These are phyloP conservation scores for Rafetus swinhoei DNA, from an alignment of 2,113 vertebrate genomes.

Conservation along the genomic window DNA sequence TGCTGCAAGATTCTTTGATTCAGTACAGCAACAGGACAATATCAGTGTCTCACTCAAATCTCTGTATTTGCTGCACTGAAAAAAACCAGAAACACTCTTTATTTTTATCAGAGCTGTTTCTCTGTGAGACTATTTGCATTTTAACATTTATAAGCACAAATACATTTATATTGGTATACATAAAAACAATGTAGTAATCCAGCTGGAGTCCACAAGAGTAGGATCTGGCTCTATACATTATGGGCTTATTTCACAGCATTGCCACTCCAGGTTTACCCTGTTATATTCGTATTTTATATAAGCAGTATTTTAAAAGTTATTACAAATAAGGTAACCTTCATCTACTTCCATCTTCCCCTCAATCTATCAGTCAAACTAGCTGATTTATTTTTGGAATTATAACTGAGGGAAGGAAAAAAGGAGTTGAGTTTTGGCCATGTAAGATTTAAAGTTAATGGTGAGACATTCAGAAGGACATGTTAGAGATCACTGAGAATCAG, in stretches of 20 bases:
- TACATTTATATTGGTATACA: neutral
- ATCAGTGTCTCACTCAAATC: neutral
- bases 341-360: neutral
- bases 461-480: neutral
- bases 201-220: neutral
- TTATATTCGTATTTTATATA: neutral
- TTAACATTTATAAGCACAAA: neutral
- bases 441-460: neutral
- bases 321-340: neutral
- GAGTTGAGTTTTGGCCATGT: neutral
- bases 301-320: neutral
- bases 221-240: neutral
- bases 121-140: neutral
- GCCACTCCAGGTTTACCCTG: neutral
- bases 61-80: neutral
- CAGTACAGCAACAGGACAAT: neutral
- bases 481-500: neutral
- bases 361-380: neutral
- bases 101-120: neutral
- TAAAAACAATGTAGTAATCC: neutral
- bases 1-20: neutral
- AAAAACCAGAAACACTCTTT: neutral
- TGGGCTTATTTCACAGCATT: neutral
- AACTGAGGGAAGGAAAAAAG: neutral
- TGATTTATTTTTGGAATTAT: neutral